Base-by-base conservation (phyloP, 2,113 vertebrate genomes). In the Misgurnus mizolepis region DNA sequence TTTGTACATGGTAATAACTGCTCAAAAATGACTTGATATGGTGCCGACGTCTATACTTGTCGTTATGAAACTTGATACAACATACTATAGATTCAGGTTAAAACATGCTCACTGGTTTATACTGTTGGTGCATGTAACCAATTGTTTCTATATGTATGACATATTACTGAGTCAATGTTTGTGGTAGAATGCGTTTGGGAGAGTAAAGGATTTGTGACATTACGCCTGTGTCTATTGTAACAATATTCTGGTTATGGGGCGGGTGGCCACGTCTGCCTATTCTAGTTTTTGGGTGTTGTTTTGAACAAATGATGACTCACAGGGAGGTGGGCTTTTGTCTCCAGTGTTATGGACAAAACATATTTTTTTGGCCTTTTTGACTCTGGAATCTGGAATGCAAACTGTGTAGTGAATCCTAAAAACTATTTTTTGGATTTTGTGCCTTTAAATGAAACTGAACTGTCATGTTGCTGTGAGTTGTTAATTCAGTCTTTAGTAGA, bases 261-360 rank as follows among this genome's bases (percentile, higher is more conserved):
- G 55, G 55, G 3, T 58, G 55, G 17, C 55, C 17, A 58, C 17
- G 18, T 58, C 55, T 58, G 55, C 50, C 12, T 14, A 53, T 74
- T 74, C 50, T 39, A 45, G 53, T 7, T 66, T 61, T 81, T 74
- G 62, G 47, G 14, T 82, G 66, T 43, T 81, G 53, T 78, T 61
- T 22, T 17, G 60, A 66, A 41, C 41, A 76, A 73, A 9, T 27
- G 14, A 72, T 82, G 72, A 82, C 49, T 82, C 80, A 70, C 5
- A 10, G n/a, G 40, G 27, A 7, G 49, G n/a, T 41, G 50, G 73
- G 1, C 9, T 65, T 79, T 58, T 60, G 49, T 39, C 12, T 61
- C 12, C 22, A 80, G 5, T 45, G 27, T 67, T 80, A 40, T 49
- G 72, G 40, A 40, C 17, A 68, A 69, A 81, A 69, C 66, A 60